phyloP scores from a whole-genome alignment of 2,797 vertebrate genomes.

The Balearica regulorum region DNA sequence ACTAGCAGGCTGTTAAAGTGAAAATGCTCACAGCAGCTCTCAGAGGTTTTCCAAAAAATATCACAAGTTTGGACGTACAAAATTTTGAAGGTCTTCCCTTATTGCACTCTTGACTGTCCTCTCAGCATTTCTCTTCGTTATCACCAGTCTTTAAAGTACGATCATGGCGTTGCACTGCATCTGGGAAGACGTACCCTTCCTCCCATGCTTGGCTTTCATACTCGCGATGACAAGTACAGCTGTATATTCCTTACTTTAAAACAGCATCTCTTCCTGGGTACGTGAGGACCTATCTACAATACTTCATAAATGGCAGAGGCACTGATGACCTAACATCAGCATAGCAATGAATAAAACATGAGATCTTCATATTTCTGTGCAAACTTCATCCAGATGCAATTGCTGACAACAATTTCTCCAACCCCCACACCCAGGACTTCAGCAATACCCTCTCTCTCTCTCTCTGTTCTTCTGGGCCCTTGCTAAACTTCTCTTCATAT shows the following conservation, averaged over 20 bases:
- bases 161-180: fast-evolving
- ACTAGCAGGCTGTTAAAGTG: neutral
- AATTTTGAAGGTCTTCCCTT: neutral
- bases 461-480: neutral
- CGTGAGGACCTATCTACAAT: neutral
- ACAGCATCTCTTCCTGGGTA: neutral
- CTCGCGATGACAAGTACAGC: neutral
- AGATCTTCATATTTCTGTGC: neutral
- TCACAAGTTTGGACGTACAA: neutral
- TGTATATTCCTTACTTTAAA: neutral
- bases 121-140: neutral
- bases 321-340: neutral
- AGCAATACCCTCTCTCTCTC: neutral
- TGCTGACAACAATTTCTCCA: neutral
- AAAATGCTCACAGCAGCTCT: neutral
- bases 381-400: neutral
- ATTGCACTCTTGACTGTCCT: neutral
- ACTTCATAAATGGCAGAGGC: neutral
- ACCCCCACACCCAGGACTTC: neutral
- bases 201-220: neutral
- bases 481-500: neutral
- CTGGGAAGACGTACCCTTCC: neutral
- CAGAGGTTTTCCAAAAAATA: neutral
- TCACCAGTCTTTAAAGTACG: fast-evolving
- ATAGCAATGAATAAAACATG: fast-evolving